A percentile compares a stretch with the other conserved stretches of the same genome.
These are phyloP conservation scores for Pelusios castaneus DNA, from an alignment of 2,113 vertebrate species.

Conservation along the genomic window DNA sequence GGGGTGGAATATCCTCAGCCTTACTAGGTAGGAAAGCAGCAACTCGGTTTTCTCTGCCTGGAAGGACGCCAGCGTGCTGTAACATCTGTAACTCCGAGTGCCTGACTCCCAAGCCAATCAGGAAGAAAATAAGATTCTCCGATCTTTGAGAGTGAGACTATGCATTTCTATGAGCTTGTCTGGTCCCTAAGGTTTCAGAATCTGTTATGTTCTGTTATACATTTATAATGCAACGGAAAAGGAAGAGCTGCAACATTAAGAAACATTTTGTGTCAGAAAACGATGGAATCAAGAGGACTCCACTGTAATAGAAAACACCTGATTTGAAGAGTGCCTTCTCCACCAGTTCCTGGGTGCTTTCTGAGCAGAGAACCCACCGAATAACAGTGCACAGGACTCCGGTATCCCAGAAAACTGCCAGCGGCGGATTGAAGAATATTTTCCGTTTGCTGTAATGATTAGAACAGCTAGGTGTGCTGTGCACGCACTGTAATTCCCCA, in stretches of 20 bases:
- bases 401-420: background rate
- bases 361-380: background rate
- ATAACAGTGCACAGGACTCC: background rate
- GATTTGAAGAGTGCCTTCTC: background rate
- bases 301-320: background rate
- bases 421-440: background rate
- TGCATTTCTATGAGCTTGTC: background rate
- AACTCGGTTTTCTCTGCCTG: background rate
- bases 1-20: background rate
- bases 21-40: background rate
- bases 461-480: background rate
- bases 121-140: background rate
- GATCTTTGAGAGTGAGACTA: background rate
- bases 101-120: background rate
- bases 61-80: background rate
- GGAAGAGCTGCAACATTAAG: background rate
- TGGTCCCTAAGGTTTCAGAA: background rate
- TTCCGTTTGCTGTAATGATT: background rate
- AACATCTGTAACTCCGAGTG: background rate
- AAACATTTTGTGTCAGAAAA: background rate
- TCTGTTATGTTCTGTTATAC: background rate
- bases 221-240: background rate
- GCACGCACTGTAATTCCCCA: fast-evolving
- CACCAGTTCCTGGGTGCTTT: background rate
- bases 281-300: background rate